These are phyloP conservation scores for Rhynchophorus ferrugineus DNA, from an alignment of 1,140 invertebrate genomes.

Conservation along the genomic window DNA sequence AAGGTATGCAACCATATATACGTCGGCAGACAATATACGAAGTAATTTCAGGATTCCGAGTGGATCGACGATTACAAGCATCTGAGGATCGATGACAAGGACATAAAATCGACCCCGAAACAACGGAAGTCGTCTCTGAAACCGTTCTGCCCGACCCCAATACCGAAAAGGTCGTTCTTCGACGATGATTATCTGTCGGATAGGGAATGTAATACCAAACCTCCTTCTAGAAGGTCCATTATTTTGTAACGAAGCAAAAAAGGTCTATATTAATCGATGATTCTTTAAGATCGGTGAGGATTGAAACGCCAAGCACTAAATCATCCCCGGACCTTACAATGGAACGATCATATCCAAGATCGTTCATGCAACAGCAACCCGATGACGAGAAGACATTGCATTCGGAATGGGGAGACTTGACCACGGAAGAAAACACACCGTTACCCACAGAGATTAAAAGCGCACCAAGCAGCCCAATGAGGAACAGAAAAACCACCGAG, in stretches of 20 bases:
- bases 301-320: conserved; percentile 36
- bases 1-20: conserved; percentile 24
- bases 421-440: conserved; percentile 25
- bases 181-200: conserved; percentile 32
- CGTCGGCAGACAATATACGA: background rate
- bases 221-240: conserved; percentile 33
- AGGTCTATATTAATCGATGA: background rate
- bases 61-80: conserved; percentile 37
- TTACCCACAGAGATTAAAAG: conserved; percentile 37
- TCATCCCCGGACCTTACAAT: conserved; percentile 14
- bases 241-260: background rate
- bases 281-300: conserved; percentile 34
- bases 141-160: conserved; percentile 28
- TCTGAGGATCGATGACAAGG: conserved; percentile 24
- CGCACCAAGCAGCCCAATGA: conserved; percentile 48
- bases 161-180: conserved; percentile 21
- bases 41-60: conserved; percentile 18
- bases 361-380: conserved; percentile 18
- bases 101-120: conserved; percentile 8
- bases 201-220: conserved; percentile 30
- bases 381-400: conserved; percentile 3
- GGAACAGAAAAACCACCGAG: conserved; percentile 35
- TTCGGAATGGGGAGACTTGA: conserved; percentile 33
- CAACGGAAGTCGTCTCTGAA: conserved; percentile 25
- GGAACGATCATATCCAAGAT: conserved; percentile 25